Conservation (phyloP, 1,140 invertebrate genomes). For the Micrasema minimum region DNA sequence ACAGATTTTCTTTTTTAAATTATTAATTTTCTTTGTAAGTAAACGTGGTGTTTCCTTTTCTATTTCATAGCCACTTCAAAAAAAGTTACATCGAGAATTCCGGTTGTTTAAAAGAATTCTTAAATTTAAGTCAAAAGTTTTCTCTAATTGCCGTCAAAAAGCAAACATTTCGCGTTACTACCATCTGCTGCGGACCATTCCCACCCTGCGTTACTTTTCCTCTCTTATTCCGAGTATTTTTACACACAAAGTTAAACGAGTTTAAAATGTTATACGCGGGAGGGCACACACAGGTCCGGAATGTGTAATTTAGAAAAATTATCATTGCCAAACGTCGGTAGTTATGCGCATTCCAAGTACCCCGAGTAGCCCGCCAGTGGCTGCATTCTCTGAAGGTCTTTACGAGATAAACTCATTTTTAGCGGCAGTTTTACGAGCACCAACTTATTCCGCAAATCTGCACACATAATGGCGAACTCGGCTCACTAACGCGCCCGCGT, state of each 20-base stretch:
- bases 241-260: slow-evolving; percentile 33
- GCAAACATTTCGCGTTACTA: slow-evolving; percentile 38
- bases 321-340: slow-evolving; percentile 33
- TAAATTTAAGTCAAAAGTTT: slow-evolving; percentile 40
- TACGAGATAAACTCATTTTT: slow-evolving; percentile 45
- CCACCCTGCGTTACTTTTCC: slow-evolving; percentile 28
- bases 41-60: no score
- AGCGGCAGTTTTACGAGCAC: slow-evolving; percentile 40
- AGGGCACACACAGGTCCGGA: slow-evolving; percentile 27
- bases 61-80: no score
- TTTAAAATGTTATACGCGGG: slow-evolving; percentile 31
- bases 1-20: no score
- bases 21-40: no score
- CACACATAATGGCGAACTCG: slow-evolving; percentile 40
- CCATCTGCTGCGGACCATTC: slow-evolving; percentile 35
- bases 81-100: not conserved
- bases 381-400: slow-evolving; percentile 14
- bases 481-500: slow-evolving; percentile 39
- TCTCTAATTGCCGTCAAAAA: slow-evolving; percentile 39
- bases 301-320: slow-evolving; percentile 41
- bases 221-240: slow-evolving; percentile 20
- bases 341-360: slow-evolving; percentile 2
- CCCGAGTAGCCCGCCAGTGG: not conserved
- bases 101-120: slow-evolving; percentile 22
- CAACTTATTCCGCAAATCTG: slow-evolving; percentile 51